Conservation (phyloP, 2,888 invertebrate species). For the Agrochola circellaris region DNA sequence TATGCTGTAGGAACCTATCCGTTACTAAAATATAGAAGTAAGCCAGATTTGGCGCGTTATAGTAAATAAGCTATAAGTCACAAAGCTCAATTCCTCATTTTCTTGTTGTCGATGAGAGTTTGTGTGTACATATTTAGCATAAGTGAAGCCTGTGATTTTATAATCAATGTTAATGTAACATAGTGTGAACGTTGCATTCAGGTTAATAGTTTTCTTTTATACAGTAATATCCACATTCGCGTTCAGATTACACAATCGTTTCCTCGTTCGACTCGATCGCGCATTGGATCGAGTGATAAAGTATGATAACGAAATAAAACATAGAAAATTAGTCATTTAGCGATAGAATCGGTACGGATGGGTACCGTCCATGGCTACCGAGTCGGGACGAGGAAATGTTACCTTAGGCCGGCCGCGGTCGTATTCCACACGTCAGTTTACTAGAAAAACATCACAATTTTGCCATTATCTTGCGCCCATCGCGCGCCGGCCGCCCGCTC, state of each 20-base stretch:
- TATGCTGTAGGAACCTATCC: slow-evolving; percentile 72
- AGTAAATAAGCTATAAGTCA: slow-evolving; percentile 84
- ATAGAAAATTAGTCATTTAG: slow-evolving; percentile 63
- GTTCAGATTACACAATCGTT: slow-evolving; percentile 64
- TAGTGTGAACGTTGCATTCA: slow-evolving; percentile 80
- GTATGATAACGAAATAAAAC: slow-evolving; percentile 66
- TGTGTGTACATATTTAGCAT: slow-evolving; percentile 90
- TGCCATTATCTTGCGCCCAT: slow-evolving; percentile 86
- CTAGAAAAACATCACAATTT: slow-evolving; percentile 90
- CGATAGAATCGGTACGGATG: slow-evolving; percentile 60
- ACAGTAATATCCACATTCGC: slow-evolving; percentile 66
- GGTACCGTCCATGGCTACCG: slow-evolving; percentile 67
- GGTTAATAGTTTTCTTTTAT: slow-evolving; percentile 73
- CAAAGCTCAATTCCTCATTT: slow-evolving; percentile 88
- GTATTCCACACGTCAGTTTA: slow-evolving; percentile 71
- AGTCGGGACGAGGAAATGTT: slow-evolving; percentile 65
- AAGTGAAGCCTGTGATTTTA: slow-evolving; percentile 88
- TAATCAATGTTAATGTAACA: slow-evolving; percentile 82
- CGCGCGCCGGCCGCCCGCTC: slow-evolving; percentile 80
- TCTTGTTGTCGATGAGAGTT: slow-evolving; percentile 85
- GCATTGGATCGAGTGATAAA: slow-evolving; percentile 67
- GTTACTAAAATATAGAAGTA: slow-evolving; percentile 73
- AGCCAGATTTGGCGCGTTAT: slow-evolving; percentile 78
- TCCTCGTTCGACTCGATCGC: slow-evolving; percentile 73
- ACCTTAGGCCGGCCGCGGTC: slow-evolving; percentile 56